Evolutionary conservation across 1,140 invertebrate species (phyloP).

Genomic region (Tribolium madens): DNA sequence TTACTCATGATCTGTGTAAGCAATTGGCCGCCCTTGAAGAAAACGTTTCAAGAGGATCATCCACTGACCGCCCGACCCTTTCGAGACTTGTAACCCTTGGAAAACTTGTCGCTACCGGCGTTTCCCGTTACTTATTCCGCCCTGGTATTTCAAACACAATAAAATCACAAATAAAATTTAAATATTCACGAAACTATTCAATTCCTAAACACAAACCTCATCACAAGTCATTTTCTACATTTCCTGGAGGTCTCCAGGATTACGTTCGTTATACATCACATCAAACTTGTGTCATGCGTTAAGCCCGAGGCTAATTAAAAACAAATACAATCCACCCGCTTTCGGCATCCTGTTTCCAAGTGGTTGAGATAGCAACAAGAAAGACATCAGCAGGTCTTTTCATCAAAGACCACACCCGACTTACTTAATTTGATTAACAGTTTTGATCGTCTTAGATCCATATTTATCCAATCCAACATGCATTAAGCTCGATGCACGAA

Average conservation of each 20-base stretch:
- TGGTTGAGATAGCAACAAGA: slow-evolving; percentile 1
- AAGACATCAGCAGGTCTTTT: not conserved
- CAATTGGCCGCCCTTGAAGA: slow-evolving; percentile 22
- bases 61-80: not conserved
- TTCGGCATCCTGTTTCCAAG: not conserved
- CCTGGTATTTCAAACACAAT: no score
- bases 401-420: not conserved
- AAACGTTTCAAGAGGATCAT: slow-evolving; percentile 3
- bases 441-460: not conserved
- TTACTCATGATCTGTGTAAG: slow-evolving; percentile 30
- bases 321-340: slow-evolving; percentile 22
- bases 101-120: no score
- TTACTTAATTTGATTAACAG: not conserved
- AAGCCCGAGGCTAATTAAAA: slow-evolving; percentile 15
- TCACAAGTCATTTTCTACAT: not conserved
- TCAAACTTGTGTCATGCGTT: slow-evolving; percentile 21
- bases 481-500: slow-evolving; percentile 15
- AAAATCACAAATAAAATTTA: not conserved
- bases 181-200: slow-evolving; percentile 4
- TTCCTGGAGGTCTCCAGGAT: slow-evolving; percentile 6
- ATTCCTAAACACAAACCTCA: not conserved
- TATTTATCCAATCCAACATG: slow-evolving; percentile 3
- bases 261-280: slow-evolving; percentile 1
- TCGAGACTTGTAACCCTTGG: not conserved
- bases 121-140: no score